phyloP scores from a whole-genome alignment of 64 coral and sea anemone genomes.

The Acropora yongei region DNA sequence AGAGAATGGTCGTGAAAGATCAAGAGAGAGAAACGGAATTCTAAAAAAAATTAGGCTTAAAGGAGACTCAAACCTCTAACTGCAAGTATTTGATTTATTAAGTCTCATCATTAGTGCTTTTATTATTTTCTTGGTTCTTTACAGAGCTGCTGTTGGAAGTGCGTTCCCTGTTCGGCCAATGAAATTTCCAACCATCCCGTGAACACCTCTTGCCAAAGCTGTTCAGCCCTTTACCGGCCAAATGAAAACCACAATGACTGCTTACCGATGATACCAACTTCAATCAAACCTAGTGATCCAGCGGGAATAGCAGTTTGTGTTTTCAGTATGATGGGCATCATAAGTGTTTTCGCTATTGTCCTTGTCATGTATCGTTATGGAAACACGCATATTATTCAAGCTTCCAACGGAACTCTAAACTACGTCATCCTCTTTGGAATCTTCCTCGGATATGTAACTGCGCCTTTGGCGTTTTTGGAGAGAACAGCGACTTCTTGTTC shows the following conservation, averaged over 20 bases:
- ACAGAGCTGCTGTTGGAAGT: constrained; percentile 87
- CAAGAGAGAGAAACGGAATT: too few relatives aligned
- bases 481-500: constrained; percentile 54
- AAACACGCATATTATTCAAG: constrained; percentile 74
- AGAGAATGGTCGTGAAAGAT: too few relatives aligned
- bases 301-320: constrained; percentile 70
- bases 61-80: too few relatives aligned
- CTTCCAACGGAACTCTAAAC: constrained; percentile 73
- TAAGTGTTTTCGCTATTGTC: constrained; percentile 54
- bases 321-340: constrained; percentile 45
- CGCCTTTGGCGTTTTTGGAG: constrained; percentile 56
- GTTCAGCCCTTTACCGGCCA: constrained; percentile 71
- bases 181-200: constrained; percentile 70
- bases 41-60: too few relatives aligned
- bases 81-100: too few relatives aligned
- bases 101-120: neutral
- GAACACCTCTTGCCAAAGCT: constrained; percentile 63
- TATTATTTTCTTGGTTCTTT: neutral
- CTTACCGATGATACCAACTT: constrained; percentile 59
- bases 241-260: constrained; percentile 76
- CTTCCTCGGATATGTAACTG: constrained; percentile 71
- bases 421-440: constrained; percentile 88
- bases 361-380: constrained; percentile 69
- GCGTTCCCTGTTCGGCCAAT: constrained; percentile 55
- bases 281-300: constrained; percentile 57